These are phyloP conservation scores for Rhimphoctona megacephalus DNA, from an alignment of 2,888 invertebrate species.

Conservation along the genomic window DNA sequence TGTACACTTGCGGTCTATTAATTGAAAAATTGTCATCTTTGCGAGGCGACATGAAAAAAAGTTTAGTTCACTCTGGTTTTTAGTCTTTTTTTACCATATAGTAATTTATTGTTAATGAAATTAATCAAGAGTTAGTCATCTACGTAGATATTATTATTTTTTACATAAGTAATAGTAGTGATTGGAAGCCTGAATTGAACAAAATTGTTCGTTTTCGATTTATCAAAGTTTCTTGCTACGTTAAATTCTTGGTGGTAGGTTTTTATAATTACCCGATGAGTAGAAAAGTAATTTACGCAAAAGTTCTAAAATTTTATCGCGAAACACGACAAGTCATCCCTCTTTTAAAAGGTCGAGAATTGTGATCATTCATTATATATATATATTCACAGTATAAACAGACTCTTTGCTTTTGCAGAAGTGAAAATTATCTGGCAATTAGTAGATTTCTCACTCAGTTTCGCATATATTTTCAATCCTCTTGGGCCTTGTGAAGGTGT, in stretches of 20 bases:
- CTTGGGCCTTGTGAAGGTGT: constrained; percentile 47
- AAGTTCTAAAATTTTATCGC: constrained; percentile 42
- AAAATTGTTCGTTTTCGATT: neutral
- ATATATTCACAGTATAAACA: constrained; percentile 1
- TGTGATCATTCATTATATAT: neutral
- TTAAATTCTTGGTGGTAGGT: neutral
- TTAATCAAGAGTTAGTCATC: neutral
- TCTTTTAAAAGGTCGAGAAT: constrained; percentile 8
- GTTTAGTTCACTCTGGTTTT: neutral
- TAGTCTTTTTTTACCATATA: neutral
- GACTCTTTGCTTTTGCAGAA: constrained; percentile 47
- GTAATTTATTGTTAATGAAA: neutral
- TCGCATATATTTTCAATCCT: constrained; percentile 38
- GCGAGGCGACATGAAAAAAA: neutral
- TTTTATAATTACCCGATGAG: neutral
- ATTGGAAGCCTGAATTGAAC: neutral
- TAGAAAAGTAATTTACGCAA: neutral
- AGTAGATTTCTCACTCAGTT: constrained; percentile 71
- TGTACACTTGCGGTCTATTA: neutral
- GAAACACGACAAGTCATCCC: neutral
- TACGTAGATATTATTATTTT: neutral
- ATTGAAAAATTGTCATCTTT: constrained; percentile 18
- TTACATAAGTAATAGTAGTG: neutral
- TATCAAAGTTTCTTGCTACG: neutral
- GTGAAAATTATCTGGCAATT: constrained; percentile 82